phyloP scores from a whole-genome alignment of 2,797 vertebrate genomes.

The Odontamblyopus lacepedii region DNA sequence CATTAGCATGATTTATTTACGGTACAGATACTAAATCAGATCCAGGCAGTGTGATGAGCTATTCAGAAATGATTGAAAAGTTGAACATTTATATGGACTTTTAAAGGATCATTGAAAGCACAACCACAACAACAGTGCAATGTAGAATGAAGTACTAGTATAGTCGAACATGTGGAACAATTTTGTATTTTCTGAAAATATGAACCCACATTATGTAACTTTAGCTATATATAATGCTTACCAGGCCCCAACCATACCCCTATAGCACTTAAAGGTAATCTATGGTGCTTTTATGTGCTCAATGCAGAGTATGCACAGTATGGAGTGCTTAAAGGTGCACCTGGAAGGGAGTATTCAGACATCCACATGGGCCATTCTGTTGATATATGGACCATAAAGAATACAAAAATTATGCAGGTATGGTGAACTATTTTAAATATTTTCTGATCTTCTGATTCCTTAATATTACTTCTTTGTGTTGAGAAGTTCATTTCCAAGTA shows the following conservation, averaged over 20 bases:
- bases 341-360: neutral
- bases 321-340: slow-evolving; percentile 3
- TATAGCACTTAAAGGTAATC: neutral
- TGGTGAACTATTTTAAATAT: neutral
- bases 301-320: slow-evolving; percentile 11
- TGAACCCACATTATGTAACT: slow-evolving; percentile 21
- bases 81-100: slow-evolving; percentile 27
- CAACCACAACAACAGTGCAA: slow-evolving; percentile 25
- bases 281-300: neutral
- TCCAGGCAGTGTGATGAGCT: neutral
- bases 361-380: neutral
- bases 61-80: slow-evolving; percentile 27
- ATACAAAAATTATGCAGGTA: neutral
- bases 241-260: slow-evolving; percentile 3
- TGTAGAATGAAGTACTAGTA: slow-evolving; percentile 34
- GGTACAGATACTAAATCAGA: neutral
- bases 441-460: neutral
- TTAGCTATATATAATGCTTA: slow-evolving; percentile 8
- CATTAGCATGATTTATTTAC: neutral
- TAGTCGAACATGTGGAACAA: slow-evolving; percentile 23
- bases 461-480: neutral
- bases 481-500: neutral
- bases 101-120: slow-evolving; percentile 27
- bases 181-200: slow-evolving; percentile 30
- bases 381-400: slow-evolving; percentile 10